Evolutionary conservation across 2,888 invertebrate genomes (phyloP), one percentile per base, ranked within the genome.

Genomic region (Pterostichus niger): DNA sequence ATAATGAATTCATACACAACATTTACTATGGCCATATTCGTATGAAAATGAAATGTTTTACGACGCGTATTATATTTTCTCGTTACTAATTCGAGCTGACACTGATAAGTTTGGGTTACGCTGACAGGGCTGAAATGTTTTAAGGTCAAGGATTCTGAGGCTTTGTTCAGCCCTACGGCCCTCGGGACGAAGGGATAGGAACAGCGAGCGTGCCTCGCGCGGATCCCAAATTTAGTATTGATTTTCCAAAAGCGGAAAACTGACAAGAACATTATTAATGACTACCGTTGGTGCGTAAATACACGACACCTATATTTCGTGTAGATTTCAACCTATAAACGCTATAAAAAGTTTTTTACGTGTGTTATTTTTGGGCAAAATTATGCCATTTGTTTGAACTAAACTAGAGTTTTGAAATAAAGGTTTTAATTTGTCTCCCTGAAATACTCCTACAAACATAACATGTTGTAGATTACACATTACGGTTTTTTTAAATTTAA

Each of bases 111-210:
- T 24, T 56, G 78, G 78, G 15, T 17, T 35, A 44, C 44, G 75
- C 82, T 82, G 82, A 61, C 82, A 75, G 59, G 31, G 35, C 44
- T 59, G 15, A 68, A 68, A 80, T 64, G 80, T 82, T 82, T 82
- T 82, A 82, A 82, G 82, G 82, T 82, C 82, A 82, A 82, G 82
- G 82, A 82, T 82, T 11, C 46, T 52, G 49, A 77, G 71, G 77
- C 77, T 77, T 75, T 75, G 52, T 52, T 77, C 52, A 31, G 73
- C 10, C 40, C 77, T 17, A 13, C 59, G 15, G 77, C 49, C 77
- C 11, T 35, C 35, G 56, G 40, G 17, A 15, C 35, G 56, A 77
- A 13, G 7, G 35, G 64, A 40, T 40, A 40, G 40, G 10, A n/a
- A 31, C 49, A 11, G 78, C 31, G 77, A 15, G 15, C 46, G 6